phyloP scores from a whole-genome alignment of 2,797 vertebrate species.

The Neopelma chrysocephalum region DNA sequence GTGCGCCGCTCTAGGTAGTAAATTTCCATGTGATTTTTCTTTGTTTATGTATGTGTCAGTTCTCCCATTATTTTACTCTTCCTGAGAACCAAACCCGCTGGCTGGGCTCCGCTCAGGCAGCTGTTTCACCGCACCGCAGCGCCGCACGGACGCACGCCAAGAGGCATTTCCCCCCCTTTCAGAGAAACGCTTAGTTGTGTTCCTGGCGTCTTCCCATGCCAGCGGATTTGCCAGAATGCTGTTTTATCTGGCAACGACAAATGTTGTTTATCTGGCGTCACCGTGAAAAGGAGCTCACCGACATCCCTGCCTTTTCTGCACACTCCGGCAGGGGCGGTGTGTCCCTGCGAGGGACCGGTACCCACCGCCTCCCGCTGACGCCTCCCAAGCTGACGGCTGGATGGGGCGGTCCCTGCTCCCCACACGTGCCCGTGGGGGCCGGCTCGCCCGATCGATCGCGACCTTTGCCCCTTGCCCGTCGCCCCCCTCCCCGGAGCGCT shows the following conservation, averaged over 20 bases:
- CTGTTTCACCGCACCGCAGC: neutral
- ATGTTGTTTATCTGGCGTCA: neutral
- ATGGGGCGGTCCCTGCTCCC: neutral
- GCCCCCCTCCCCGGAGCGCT: accelerated
- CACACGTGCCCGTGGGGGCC: neutral
- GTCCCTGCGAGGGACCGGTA: neutral
- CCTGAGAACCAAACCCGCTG: neutral
- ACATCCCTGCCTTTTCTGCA: neutral
- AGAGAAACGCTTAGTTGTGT: neutral
- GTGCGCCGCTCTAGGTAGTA: neutral
- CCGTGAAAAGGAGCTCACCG: neutral
- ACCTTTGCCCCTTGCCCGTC: neutral
- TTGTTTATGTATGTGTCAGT: neutral
- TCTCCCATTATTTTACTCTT: neutral
- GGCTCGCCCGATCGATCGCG: neutral
- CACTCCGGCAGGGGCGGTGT: accelerated
- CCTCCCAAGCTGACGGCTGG: neutral
- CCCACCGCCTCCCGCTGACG: neutral
- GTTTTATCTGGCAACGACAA: no score
- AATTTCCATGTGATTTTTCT: neutral
- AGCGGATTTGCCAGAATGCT: neutral
- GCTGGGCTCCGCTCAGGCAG: neutral
- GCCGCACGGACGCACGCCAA: accelerated
- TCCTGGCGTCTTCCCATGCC: neutral
- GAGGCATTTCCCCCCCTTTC: no score